Evolutionary conservation across 2,888 invertebrate genomes (phyloP).

Genomic region (Limenitis arthemis): DNA sequence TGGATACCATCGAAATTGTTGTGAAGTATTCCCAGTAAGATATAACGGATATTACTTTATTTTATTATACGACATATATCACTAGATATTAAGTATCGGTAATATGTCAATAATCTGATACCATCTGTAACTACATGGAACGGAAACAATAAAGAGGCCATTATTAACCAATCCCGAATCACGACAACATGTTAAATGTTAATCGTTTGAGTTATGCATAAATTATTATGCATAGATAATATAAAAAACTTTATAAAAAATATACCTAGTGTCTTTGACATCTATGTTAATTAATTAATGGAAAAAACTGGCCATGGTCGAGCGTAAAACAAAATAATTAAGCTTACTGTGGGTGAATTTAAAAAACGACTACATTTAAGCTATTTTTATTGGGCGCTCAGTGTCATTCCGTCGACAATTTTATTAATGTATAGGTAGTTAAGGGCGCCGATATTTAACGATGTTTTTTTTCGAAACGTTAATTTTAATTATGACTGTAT

Average conservation of each 20-base stretch:
- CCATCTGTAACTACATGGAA: constrained; percentile 53
- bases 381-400: constrained; percentile 21
- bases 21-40: neutral
- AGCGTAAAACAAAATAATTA: constrained; percentile 5
- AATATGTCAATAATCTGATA: constrained; percentile 25
- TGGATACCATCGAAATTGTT: constrained; percentile 11
- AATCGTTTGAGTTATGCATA: constrained; percentile 24
- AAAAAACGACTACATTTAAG: constrained; percentile 14
- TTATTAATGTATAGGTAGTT: constrained; percentile 44
- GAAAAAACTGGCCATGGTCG: neutral
- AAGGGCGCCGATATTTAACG: constrained; percentile 42
- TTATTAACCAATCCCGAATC: constrained; percentile 29
- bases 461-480: constrained; percentile 47
- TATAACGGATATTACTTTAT: neutral
- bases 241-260: constrained; percentile 1
- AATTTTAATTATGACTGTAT: constrained; percentile 45
- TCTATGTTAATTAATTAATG: neutral
- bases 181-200: constrained; percentile 10
- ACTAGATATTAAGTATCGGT: constrained; percentile 9
- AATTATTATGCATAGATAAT: constrained; percentile 11
- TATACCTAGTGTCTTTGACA: neutral
- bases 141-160: constrained; percentile 56
- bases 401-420: constrained; percentile 13
- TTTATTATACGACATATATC: neutral
- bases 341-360: neutral